Conservation (phyloP, 2,113 vertebrate genomes). For the Cololabis saira region DNA sequence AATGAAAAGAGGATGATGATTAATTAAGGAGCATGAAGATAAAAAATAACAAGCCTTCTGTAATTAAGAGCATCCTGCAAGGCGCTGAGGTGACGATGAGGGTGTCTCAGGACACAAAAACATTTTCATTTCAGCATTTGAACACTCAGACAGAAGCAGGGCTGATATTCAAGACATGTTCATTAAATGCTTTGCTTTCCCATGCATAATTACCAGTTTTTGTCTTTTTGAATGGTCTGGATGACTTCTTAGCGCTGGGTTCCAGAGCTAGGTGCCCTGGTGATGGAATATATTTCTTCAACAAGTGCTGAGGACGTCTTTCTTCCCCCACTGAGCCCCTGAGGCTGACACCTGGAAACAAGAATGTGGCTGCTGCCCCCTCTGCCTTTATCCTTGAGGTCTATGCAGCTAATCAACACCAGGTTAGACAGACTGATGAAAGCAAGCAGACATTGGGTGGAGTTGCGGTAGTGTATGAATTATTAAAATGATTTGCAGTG, state of each 20-base stretch:
- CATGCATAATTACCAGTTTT: constrained; percentile 74
- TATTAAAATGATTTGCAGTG: constrained; percentile 43
- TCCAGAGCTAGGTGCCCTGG: constrained; percentile 62
- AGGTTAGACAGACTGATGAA: constrained; percentile 52
- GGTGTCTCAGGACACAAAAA: constrained; percentile 15
- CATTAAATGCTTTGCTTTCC: constrained; percentile 76
- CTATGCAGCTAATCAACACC: constrained; percentile 63
- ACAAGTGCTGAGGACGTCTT: constrained; percentile 36
- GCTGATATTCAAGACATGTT: constrained; percentile 76
- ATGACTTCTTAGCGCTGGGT: constrained; percentile 62
- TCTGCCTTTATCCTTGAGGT: constrained; percentile 50
- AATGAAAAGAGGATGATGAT: constrained; percentile 83
- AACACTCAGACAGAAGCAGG: constrained; percentile 45
- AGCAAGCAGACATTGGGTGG: constrained; percentile 6
- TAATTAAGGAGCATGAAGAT: constrained; percentile 84
- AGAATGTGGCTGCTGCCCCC: constrained; percentile 62
- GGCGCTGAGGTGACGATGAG: constrained; percentile 43
- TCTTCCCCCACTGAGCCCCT: constrained; percentile 18
- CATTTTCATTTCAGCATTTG: constrained; percentile 51
- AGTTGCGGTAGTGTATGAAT: constrained; percentile 22
- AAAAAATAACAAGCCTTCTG: constrained; percentile 73
- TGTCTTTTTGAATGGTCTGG: constrained; percentile 61
- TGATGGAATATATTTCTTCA: constrained; percentile 68
- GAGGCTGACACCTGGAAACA: constrained; percentile 62
- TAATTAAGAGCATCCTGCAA: constrained; percentile 81